These are phyloP conservation scores for Rostratula benghalensis DNA, from an alignment of 2,113 vertebrate genomes.

Conservation along the genomic window DNA sequence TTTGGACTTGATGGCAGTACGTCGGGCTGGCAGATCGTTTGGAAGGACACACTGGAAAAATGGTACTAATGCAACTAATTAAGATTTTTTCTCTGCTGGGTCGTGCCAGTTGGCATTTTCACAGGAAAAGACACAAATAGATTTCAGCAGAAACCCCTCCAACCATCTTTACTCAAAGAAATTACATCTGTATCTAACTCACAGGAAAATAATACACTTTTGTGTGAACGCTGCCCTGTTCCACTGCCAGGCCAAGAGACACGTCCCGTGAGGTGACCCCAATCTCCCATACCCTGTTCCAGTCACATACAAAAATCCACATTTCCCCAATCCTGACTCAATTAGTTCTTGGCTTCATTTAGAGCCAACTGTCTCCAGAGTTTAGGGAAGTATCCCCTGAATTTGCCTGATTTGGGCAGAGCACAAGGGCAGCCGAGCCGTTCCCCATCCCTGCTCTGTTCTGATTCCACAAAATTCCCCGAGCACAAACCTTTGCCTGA, in stretches of 20 bases:
- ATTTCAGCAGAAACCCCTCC: background rate
- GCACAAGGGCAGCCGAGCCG: background rate
- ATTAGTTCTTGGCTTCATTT: background rate
- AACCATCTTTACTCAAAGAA: slow-evolving; percentile 28
- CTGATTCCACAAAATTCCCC: background rate
- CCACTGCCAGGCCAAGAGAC: background rate
- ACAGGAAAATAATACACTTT: background rate
- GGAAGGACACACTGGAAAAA: slow-evolving; percentile 22
- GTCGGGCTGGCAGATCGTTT: background rate
- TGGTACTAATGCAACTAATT: background rate
- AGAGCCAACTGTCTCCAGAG: background rate
- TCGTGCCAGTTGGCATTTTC: slow-evolving; percentile 23
- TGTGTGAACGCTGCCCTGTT: background rate
- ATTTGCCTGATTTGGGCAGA: background rate
- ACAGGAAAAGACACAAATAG: slow-evolving; percentile 11
- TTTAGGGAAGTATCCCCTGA: background rate
- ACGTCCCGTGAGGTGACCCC: background rate
- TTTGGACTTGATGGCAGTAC: background rate
- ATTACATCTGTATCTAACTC: slow-evolving; percentile 26
- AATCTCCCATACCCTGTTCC: background rate
- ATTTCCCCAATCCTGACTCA: background rate
- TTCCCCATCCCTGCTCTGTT: background rate
- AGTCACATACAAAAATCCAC: background rate
- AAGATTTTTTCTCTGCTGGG: background rate
- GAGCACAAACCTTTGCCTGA: background rate